Base-by-base conservation (phyloP, 1,140 invertebrate genomes). In the Ostrea denselamellosa region DNA sequence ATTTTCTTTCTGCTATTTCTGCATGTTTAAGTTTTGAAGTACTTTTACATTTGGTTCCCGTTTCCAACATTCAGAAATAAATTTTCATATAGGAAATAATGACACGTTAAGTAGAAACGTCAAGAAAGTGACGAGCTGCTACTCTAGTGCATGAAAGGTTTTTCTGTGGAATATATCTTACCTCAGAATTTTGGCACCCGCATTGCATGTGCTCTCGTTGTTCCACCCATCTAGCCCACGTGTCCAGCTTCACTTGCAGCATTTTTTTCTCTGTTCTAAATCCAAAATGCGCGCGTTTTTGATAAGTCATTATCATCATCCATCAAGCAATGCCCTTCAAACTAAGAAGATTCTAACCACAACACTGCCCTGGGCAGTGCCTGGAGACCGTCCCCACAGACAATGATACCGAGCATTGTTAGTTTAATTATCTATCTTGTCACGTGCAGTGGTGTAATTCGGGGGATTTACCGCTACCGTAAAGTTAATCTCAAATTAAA, bases 261-360 rank as follows among this genome's bases (percentile, higher is more conserved):
- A 77, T 77, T 77, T 77, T 77, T 25, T 77, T 77, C 25, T 77
- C 68, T 28, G 68, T 77, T 34, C 28, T 77, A 34, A 77, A 77
- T 77, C 68, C 68, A 34, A 77, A 77, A 77, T 77, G 9, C 0
- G 28, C 68, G 14, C 68, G 68, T 77, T 77, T 77, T 25, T 14
- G 22, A 68, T 10, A 68, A 12, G 68, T 77, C 25, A 77, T 77
- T 22, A 12, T 34, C 28, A 34, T 44, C 14, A 14, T 77, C 25
- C 68, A 77, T 77, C 25, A 77, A 44, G 5, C 25, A 34, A 4
- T 28, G 10, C 28, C 25, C 28, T 9, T 77, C 22, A 22, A 17
- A 5, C 5, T 62, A n/a, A 5, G 17, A 19, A 12, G 58, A n/a
- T 62, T 62, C 14, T 14, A 19, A 17, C 0, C 58, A 62, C 58